Conservation (phyloP, 2,888 invertebrate species). For the Reticulitermes lucifugus region DNA sequence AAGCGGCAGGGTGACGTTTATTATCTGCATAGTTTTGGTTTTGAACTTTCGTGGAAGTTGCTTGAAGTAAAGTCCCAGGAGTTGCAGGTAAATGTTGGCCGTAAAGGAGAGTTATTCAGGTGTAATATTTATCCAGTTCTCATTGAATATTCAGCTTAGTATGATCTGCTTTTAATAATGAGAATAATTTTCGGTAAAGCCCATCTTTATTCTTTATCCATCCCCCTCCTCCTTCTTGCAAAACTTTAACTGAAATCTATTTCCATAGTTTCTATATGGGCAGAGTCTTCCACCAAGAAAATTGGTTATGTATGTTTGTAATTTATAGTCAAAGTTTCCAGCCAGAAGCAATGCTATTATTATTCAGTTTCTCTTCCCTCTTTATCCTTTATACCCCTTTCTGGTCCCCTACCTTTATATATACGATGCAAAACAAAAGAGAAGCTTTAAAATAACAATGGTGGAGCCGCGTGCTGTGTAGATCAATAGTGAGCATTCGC, state of each 20-base stretch:
- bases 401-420: conserved; percentile 45
- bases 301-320: conserved; percentile 53
- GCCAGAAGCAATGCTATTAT: conserved; percentile 52
- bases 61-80: conserved; percentile 2
- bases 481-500: conserved; percentile 45
- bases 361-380: conserved; percentile 47
- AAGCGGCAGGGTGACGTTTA: background rate
- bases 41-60: background rate
- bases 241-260: conserved; percentile 44
- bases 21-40: conserved; percentile 1
- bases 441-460: conserved; percentile 53
- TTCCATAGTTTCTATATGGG: conserved; percentile 45
- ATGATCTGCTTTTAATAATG: conserved; percentile 46
- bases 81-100: conserved; percentile 19
- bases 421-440: conserved; percentile 52
- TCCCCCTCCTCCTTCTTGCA: background rate
- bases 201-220: conserved; percentile 28
- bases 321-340: conserved; percentile 53
- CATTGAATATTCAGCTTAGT: conserved; percentile 38
- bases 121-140: conserved; percentile 34
- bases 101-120: background rate
- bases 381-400: conserved; percentile 45
- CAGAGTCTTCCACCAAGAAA: conserved; percentile 51
- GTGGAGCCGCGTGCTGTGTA: conserved; percentile 39
- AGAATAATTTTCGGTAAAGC: conserved; percentile 45